phyloP scores from a whole-genome alignment of 2,888 invertebrate species.

The Xestia c-nigrum region DNA sequence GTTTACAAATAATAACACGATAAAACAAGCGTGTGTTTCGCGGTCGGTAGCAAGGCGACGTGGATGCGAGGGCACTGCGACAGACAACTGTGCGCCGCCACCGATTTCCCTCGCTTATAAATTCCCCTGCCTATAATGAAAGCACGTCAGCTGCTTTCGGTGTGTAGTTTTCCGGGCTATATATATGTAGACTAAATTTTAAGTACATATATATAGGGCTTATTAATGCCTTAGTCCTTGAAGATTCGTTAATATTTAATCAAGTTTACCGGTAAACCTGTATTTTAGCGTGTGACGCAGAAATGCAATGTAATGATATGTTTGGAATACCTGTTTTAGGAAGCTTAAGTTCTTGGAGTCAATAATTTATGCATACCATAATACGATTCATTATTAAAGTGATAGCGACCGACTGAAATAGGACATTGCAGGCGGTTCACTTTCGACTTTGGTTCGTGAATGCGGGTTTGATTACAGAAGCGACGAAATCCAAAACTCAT shows the following conservation, averaged over 20 bases:
- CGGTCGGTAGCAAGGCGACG: conserved; percentile 48
- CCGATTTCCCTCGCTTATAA: conserved; percentile 83
- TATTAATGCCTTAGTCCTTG: conserved; percentile 46
- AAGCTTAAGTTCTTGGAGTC: background rate
- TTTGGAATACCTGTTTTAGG: conserved; percentile 22
- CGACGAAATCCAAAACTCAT: background rate
- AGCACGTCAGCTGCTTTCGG: conserved; percentile 83
- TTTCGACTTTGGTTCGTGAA: conserved; percentile 34
- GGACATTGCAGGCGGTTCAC: background rate
- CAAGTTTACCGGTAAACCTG: conserved; percentile 14
- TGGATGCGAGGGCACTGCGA: conserved; percentile 68
- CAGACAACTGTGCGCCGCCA: conserved; percentile 79
- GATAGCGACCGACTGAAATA: conserved; percentile 17
- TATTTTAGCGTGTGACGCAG: conserved; percentile 39
- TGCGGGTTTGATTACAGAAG: conserved; percentile 35
- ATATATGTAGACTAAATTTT: conserved; percentile 53
- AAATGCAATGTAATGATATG: conserved; percentile 42
- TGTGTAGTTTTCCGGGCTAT: conserved; percentile 79
- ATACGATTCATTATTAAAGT: conserved; percentile 21
- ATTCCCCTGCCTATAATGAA: conserved; percentile 78
- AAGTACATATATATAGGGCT: conserved; percentile 29
- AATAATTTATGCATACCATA: conserved; percentile 1
- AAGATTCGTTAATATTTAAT: conserved; percentile 49
- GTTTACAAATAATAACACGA: conserved; percentile 64
- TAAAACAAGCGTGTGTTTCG: conserved; percentile 34